These are phyloP conservation scores for Metopia argyrocephala DNA, from an alignment of 2,888 invertebrate genomes.

Conservation along the genomic window DNA sequence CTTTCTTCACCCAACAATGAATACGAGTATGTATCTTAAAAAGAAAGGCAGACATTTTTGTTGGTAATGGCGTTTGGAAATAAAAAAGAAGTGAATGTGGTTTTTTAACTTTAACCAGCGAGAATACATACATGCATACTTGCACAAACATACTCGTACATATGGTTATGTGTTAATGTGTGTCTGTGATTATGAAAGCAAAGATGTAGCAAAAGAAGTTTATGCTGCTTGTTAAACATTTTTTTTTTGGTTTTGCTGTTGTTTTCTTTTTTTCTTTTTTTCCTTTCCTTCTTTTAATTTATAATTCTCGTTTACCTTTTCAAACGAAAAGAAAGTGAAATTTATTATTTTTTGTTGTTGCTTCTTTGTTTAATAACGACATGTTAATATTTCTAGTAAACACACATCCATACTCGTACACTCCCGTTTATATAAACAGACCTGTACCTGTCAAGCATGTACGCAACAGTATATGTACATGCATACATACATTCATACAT, in stretches of 20 bases:
- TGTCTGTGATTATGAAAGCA: not conserved
- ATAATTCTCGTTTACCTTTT: conserved; percentile 66
- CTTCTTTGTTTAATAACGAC: conserved; percentile 27
- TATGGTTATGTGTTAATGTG: not conserved
- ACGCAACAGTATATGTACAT: conserved; percentile 9
- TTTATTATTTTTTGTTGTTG: conserved; percentile 58
- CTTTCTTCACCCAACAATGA: conserved; percentile 16
- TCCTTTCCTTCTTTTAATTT: not conserved
- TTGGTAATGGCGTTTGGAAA: conserved; percentile 38
- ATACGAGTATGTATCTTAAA: not conserved
- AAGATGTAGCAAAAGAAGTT: conserved; percentile 41
- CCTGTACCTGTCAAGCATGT: not conserved
- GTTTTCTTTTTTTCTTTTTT: not conserved
- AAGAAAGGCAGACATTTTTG: conserved; percentile 16
- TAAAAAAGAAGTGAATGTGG: conserved; percentile 62
- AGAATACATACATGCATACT: not conserved
- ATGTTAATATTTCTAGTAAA: conserved; percentile 44
- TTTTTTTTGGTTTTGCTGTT: not conserved
- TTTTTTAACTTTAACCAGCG: conserved; percentile 16
- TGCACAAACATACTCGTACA: too few species aligned
- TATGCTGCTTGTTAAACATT: not conserved
- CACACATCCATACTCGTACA: not conserved
- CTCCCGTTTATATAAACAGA: not conserved
- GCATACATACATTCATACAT: too few species aligned
- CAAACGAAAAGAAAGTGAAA: conserved; percentile 75